Percentiles rank a stretch among this genome's conserved stretches.
These are phyloP conservation scores for Plodia interpunctella DNA, from an alignment of 1,140 invertebrate genomes.

Conservation along the genomic window DNA sequence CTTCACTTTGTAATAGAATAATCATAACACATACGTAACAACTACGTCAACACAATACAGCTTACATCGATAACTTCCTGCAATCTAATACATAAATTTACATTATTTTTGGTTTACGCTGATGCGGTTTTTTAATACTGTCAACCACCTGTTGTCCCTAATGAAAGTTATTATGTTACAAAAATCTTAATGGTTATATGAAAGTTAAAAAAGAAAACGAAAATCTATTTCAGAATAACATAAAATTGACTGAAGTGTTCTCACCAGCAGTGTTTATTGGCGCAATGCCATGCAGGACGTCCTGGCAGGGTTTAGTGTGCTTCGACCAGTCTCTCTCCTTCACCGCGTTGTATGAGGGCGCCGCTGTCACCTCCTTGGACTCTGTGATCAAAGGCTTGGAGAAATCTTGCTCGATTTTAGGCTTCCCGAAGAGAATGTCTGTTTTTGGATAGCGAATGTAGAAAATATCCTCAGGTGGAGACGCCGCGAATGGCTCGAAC, in stretches of 20 bases:
- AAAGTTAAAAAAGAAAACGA: not conserved
- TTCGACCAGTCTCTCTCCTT: conserved; percentile 80
- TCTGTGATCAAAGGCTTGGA: conserved; percentile 28
- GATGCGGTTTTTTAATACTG: too few species aligned
- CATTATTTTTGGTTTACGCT: too few species aligned
- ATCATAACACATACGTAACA: not conserved
- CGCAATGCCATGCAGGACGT: conserved; percentile 76
- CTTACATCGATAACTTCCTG: not conserved
- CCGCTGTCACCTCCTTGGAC: conserved; percentile 41
- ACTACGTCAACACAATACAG: not conserved
- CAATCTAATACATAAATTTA: not conserved
- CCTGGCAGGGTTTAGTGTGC: conserved; percentile 82
- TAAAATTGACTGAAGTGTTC: conserved; percentile 5
- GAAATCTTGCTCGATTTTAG: conserved; percentile 35
- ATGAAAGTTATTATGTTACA: too few species aligned
- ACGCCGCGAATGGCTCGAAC: conserved; percentile 82
- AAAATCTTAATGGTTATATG: too few species aligned
- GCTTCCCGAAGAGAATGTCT: conserved; percentile 52
- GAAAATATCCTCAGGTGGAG: conserved; percentile 84
- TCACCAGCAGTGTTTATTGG: conserved; percentile 61
- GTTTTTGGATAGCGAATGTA: conserved; percentile 79
- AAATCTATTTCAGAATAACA: not conserved
- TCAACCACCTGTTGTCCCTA: too few species aligned
- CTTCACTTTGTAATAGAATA: not conserved
- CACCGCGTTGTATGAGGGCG: conserved; percentile 36